These are phyloP conservation scores for Omphaloscelis lunosa DNA, from an alignment of 2,888 invertebrate species.

Conservation along the genomic window DNA sequence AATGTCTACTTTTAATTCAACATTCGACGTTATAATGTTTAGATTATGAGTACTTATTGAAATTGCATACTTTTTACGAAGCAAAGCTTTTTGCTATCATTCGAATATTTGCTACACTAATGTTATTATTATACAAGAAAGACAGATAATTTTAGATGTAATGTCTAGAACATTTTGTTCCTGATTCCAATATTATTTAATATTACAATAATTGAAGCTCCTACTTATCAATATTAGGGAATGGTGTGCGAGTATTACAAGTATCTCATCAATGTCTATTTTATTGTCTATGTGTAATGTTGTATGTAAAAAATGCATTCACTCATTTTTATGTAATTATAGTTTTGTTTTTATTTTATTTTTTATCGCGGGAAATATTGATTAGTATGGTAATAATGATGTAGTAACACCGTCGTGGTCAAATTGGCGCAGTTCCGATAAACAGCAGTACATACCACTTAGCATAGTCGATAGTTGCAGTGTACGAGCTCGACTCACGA, in stretches of 20 bases:
- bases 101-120: conserved; percentile 75
- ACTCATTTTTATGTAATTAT: conserved; percentile 80
- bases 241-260: conserved; percentile 73
- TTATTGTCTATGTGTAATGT: conserved; percentile 76
- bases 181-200: conserved; percentile 67
- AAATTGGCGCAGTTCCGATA: conserved; percentile 62
- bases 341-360: conserved; percentile 76
- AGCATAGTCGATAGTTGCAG: conserved; percentile 44
- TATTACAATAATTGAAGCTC: conserved; percentile 62
- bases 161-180: conserved; percentile 71
- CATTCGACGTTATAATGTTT: conserved; percentile 73
- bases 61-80: conserved; percentile 75
- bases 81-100: conserved; percentile 74
- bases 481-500: conserved; percentile 32
- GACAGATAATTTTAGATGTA: conserved; percentile 77
- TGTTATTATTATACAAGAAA: conserved; percentile 74
- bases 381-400: conserved; percentile 74
- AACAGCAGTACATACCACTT: conserved; percentile 60
- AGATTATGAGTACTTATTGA: conserved; percentile 82
- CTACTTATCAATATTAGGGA: conserved; percentile 69
- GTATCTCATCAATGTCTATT: conserved; percentile 74
- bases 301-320: conserved; percentile 76
- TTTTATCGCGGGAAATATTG: conserved; percentile 74
- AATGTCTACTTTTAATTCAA: conserved; percentile 79
- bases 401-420: conserved; percentile 64